Percentiles rank a stretch among this genome's conserved stretches.
phyloP scores from a whole-genome alignment of 2,888 invertebrate genomes.

The Stictocephala bisonia region DNA sequence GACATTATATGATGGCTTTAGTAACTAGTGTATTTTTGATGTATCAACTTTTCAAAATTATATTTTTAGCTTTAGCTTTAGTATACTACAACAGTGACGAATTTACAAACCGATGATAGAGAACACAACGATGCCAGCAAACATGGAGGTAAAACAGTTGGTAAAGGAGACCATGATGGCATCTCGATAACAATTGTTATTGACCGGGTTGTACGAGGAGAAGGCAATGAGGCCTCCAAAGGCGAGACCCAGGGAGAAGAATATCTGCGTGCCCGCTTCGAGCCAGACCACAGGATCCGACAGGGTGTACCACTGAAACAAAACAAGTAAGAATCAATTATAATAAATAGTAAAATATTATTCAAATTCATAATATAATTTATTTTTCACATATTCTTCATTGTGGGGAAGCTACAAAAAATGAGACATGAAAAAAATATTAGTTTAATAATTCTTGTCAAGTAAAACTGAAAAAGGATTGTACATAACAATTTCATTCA shows the following conservation, averaged over 20 bases:
- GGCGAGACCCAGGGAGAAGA: slow-evolving; percentile 94
- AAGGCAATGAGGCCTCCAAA: slow-evolving; percentile 97
- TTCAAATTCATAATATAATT: neutral
- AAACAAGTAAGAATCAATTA: neutral
- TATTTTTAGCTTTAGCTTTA: no score
- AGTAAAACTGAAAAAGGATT: no score
- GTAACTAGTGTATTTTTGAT: no score
- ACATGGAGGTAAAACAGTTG: slow-evolving; percentile 96
- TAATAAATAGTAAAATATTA: neutral
- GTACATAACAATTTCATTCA: no score
- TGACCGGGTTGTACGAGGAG: slow-evolving; percentile 95
- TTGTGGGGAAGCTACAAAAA: neutral
- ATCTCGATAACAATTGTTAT: slow-evolving; percentile 96
- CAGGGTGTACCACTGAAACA: slow-evolving; percentile 86
- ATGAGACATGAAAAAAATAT: no score
- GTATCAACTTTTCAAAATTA: no score
- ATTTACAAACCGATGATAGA: slow-evolving; percentile 86
- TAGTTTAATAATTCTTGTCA: no score
- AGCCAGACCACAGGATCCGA: slow-evolving; percentile 96
- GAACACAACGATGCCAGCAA: slow-evolving; percentile 96
- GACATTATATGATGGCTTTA: no score
- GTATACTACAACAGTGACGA: no score
- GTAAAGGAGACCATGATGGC: slow-evolving; percentile 92
- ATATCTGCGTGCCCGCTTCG: slow-evolving; percentile 97
- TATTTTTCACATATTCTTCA: no score